Conservation (phyloP, 2,888 invertebrate species). For the Margaritifera margaritifera region DNA sequence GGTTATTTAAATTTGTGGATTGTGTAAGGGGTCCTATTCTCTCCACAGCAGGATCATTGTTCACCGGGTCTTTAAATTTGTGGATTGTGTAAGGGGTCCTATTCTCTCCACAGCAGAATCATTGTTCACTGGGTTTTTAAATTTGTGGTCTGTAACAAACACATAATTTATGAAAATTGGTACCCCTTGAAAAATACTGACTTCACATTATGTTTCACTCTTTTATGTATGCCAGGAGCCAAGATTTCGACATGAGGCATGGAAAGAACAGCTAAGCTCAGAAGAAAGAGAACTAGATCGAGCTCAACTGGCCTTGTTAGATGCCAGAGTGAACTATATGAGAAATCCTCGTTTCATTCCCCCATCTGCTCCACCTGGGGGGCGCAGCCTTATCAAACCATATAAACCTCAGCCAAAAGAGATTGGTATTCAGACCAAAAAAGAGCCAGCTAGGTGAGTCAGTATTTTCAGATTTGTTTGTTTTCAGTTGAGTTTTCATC, state of each 20-base stretch:
- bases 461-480: conserved; percentile 12
- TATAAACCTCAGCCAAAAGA: conserved; percentile 56
- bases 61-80: too few species aligned
- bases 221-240: conserved; percentile 14
- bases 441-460: conserved; percentile 32
- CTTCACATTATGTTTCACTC: neutral
- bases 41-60: too few species aligned
- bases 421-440: conserved; percentile 58
- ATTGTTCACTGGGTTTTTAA: too few species aligned
- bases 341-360: conserved; percentile 66
- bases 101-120: too few species aligned
- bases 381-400: conserved; percentile 54
- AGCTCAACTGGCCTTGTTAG: conserved; percentile 58
- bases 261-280: conserved; percentile 67
- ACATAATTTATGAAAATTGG: too few species aligned
- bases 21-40: too few species aligned
- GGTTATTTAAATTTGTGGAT: too few species aligned
- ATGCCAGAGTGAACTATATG: conserved; percentile 64
- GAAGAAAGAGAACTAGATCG: conserved; percentile 62
- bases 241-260: conserved; percentile 46
- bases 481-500: too few species aligned
- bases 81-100: too few species aligned
- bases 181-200: too few species aligned
- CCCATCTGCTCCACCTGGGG: conserved; percentile 53
- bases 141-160: too few species aligned